These are phyloP conservation scores for Gryllus longicercus DNA, from an alignment of 2,888 invertebrate genomes.

Conservation along the genomic window DNA sequence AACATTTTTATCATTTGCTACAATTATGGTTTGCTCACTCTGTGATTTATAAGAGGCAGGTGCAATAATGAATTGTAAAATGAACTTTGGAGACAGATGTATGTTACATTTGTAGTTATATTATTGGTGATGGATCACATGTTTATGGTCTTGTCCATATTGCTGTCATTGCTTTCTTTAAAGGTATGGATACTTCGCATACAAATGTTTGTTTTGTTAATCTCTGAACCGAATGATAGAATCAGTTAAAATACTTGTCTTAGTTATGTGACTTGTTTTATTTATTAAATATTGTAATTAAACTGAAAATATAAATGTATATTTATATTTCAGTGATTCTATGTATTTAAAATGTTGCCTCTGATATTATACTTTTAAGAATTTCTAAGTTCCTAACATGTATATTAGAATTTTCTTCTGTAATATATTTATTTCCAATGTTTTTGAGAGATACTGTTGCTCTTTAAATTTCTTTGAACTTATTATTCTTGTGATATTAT, in stretches of 20 bases:
- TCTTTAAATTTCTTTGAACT: not conserved
- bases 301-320: not conserved
- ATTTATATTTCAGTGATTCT: not conserved
- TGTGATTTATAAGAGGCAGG: not conserved
- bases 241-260: too few species aligned
- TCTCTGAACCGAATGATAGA: too few species aligned
- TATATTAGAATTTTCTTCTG: slow-evolving; percentile 12
- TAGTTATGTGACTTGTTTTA: too few species aligned
- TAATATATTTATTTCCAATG: not conserved
- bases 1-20: not conserved
- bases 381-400: not conserved
- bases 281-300: too few species aligned
- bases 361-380: not conserved
- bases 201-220: too few species aligned
- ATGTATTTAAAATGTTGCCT: not conserved
- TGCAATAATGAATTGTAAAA: not conserved
- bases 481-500: not conserved
- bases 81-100: too few species aligned
- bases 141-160: not conserved
- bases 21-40: not conserved
- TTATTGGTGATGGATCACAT: too few species aligned
- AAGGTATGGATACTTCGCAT: not conserved
- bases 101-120: too few species aligned
- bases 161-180: not conserved
- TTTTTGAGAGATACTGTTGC: not conserved